Conservation (phyloP, 2,888 invertebrate genomes). For the Lycophotia porphyrea region DNA sequence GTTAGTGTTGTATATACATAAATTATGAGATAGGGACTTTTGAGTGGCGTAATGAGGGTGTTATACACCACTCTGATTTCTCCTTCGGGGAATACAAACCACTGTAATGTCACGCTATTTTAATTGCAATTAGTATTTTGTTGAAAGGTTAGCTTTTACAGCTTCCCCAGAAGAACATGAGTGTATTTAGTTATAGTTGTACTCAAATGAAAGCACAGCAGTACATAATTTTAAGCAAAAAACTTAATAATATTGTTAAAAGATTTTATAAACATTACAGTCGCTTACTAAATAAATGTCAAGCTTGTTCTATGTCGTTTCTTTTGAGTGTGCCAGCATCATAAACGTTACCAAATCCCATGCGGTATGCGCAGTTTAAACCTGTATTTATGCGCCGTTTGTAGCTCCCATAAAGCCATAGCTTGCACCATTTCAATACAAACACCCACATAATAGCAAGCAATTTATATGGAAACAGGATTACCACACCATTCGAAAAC, state of each 20-base stretch:
- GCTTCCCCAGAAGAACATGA: background rate
- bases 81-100: background rate
- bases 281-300: background rate
- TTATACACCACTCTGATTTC: background rate
- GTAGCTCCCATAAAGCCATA: constrained; percentile 31
- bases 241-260: background rate
- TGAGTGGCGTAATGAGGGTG: no score
- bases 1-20: background rate
- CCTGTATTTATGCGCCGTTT: constrained; percentile 45
- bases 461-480: constrained; percentile 47
- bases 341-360: constrained; percentile 36
- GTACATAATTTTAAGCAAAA: background rate
- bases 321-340: constrained; percentile 16
- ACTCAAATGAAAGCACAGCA: background rate
- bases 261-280: background rate
- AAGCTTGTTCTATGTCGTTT: background rate
- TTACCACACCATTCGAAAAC: constrained; percentile 24
- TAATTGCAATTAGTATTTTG: background rate
- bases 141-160: background rate
- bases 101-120: background rate
- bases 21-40: background rate
- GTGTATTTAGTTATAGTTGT: background rate
- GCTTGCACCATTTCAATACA: constrained; percentile 41
- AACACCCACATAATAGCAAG: constrained; percentile 21
- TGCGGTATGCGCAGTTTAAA: constrained; percentile 32